phyloP scores from a whole-genome alignment of 2,797 vertebrate genomes.

The Catamblyrhynchus diadema region DNA sequence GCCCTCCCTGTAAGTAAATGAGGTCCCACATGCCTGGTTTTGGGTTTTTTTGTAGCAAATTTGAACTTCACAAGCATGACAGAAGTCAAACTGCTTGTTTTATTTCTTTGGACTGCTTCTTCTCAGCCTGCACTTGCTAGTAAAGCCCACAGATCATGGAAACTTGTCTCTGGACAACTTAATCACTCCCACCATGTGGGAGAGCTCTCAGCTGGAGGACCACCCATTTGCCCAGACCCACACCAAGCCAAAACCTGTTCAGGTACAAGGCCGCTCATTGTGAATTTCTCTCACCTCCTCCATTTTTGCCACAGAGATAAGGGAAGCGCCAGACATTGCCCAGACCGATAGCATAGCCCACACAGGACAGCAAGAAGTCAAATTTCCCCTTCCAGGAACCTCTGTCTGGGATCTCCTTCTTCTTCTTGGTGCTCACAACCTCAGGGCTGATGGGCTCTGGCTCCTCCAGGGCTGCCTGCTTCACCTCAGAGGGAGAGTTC shows the following conservation, averaged over 20 bases:
- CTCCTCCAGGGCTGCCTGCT: conserved; percentile 76
- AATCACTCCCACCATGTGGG: neutral
- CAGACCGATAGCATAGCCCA: conserved; percentile 90
- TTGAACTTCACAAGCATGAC: neutral
- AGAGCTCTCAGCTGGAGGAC: neutral
- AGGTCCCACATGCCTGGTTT: neutral
- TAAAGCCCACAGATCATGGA: neutral
- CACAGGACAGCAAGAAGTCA: conserved; percentile 90
- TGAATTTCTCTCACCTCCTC: conserved; percentile 80
- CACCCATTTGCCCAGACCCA: neutral
- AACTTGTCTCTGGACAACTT: neutral
- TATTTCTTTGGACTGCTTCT: neutral
- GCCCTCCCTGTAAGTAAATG: neutral
- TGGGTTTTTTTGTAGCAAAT: neutral
- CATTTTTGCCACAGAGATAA: conserved; percentile 92
- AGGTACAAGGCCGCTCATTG: neutral
- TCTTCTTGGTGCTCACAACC: conserved; percentile 44
- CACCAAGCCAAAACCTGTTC: neutral
- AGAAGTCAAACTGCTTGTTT: neutral
- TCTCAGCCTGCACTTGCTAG: neutral
- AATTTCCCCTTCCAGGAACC: conserved; percentile 93
- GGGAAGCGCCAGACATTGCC: conserved; percentile 95
- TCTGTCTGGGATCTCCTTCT: conserved; percentile 78
- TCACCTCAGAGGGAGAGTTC: conserved; percentile 81
- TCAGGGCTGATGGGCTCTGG: conserved; percentile 69